Conservation (phyloP, 2,113 vertebrate genomes). For the Willisornis vidua region DNA sequence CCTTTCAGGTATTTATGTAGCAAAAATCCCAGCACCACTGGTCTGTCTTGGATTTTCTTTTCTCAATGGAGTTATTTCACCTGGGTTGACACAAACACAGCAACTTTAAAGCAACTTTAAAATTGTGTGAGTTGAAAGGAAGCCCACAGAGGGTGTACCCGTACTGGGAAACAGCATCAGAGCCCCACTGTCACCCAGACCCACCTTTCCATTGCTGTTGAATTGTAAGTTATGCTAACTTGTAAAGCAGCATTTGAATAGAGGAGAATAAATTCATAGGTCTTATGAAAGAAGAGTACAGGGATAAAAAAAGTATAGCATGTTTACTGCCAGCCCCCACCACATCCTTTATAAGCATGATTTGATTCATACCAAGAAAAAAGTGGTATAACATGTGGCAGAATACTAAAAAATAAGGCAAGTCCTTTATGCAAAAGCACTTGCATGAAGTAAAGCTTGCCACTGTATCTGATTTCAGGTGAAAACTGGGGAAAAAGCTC, state of each 20-base stretch:
- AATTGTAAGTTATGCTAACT: not conserved
- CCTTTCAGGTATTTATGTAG: conserved; percentile 61
- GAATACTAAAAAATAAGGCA: not conserved
- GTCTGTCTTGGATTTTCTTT: conserved; percentile 44
- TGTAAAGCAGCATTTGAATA: not conserved
- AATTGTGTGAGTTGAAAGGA: not conserved
- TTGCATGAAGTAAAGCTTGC: not conserved
- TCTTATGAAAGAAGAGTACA: not conserved
- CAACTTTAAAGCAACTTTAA: conserved; percentile 9
- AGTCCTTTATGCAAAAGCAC: not conserved
- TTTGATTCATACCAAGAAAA: not conserved
- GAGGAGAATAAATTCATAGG: not conserved
- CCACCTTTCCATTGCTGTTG: not conserved
- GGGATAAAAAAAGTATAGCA: not conserved
- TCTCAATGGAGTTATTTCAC: conserved; percentile 33
- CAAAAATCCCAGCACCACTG: conserved; percentile 25
- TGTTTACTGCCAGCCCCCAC: not conserved
- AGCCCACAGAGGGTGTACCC: not conserved
- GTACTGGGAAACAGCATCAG: not conserved
- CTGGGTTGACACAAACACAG: conserved; percentile 30
- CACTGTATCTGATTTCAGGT: not conserved
- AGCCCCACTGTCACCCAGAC: not conserved
- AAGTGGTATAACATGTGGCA: not conserved
- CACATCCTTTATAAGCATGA: not conserved
- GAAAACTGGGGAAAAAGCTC: not conserved